phyloP scores from a whole-genome alignment of 1,140 invertebrate genomes.

The Cherax destructor region DNA sequence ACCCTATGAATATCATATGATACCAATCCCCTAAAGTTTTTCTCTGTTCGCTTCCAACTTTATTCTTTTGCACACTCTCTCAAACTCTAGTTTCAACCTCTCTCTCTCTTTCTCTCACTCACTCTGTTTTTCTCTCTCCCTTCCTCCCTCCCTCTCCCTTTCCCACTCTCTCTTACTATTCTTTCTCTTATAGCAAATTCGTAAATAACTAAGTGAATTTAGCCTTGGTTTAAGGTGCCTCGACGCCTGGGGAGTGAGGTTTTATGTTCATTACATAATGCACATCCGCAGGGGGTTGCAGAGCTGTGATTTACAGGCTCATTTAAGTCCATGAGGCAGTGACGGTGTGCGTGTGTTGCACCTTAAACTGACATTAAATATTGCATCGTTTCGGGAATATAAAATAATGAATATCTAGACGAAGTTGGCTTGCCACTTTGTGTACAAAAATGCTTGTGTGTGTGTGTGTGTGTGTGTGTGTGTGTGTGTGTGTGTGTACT shows the following conservation, averaged over 20 bases:
- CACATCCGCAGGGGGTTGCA: conserved; percentile 2
- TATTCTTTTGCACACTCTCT: too few species aligned
- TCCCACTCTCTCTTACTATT: not conserved
- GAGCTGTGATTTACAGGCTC: conserved; percentile 7
- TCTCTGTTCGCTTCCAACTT: too few species aligned
- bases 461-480: too few species aligned
- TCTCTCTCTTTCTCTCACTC: too few species aligned
- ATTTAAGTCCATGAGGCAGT: not conserved
- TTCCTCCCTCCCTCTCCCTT: not conserved
- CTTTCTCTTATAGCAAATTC: not conserved
- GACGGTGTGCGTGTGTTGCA: not conserved
- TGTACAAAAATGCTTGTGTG: too few species aligned
- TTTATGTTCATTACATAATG: conserved; percentile 17
- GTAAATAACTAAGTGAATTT: not conserved
- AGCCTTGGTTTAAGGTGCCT: not conserved
- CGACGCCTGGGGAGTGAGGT: not conserved
- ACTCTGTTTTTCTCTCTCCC: too few species aligned
- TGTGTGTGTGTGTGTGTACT: too few species aligned
- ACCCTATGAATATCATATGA: too few species aligned
- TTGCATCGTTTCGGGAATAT: not conserved
- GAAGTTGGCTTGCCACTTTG: too few species aligned
- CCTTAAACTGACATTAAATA: not conserved
- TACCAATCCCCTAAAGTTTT: too few species aligned
- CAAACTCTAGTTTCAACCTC: too few species aligned
- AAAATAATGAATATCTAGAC: too few species aligned